Base-by-base conservation (phyloP, 2,797 vertebrate species). In the Ceryle rudis region DNA sequence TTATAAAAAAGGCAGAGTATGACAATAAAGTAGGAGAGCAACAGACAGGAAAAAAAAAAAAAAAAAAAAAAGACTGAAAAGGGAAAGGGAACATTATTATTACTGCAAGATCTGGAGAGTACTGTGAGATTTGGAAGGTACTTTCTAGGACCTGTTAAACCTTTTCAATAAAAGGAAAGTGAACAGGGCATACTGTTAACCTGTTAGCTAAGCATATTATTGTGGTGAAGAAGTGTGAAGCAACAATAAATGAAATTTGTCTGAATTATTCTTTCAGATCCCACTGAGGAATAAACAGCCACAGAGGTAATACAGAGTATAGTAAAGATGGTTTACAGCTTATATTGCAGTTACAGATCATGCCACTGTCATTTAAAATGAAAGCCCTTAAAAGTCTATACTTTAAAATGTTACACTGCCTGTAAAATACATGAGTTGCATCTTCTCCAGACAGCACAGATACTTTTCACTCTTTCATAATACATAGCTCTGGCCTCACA, bases 261-360 rank as follows among this genome's bases (percentile, higher is more conserved):
- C 72, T 88, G 47, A 81, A 74, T 74, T 83, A 80, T 88, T 94
- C 44, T 77, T 91, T 64, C 65, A 81, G 52, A 57, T 89, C 46
- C 64, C 65, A 71, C 33, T 52, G 52, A 90, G 72, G 70, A 95
- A 49, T 25, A 66, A 80, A 73, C 20, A 92, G 79, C 14, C 71
- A 55, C 74, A 92, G 64, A 74, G 52, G 64, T 64, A 95, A 93
- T 77, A 80, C 8, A 86, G 16, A 89, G 39, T 16, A 89, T 8
- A 12, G 74, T 41, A 78, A 78, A 81, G 60, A 89, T 21, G 4
- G 55, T 71, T 93, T 95, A 64, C 39, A 93, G 72, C 35, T 74
- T 70, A 67, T 85, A 89, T 89, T 92, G 85, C 60, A 60, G 87
- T 88, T 88, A 94, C 71, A 96, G 81, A 94, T 91, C 89, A 94